These are phyloP conservation scores for Melitaea athalia DNA, from an alignment of 2,888 invertebrate genomes.

Conservation along the genomic window DNA sequence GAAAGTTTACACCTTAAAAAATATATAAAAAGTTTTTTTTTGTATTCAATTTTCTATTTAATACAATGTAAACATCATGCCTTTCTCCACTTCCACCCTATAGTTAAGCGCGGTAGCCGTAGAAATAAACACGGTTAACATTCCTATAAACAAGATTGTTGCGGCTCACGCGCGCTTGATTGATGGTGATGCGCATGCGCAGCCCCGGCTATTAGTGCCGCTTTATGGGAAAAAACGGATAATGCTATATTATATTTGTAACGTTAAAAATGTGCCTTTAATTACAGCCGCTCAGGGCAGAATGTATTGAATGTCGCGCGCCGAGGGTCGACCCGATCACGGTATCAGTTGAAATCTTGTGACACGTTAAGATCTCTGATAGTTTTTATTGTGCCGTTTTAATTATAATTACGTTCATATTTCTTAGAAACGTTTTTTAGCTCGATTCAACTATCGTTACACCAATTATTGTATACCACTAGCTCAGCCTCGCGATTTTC, in stretches of 20 bases:
- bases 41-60: neutral
- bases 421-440: neutral
- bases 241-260: conserved; percentile 41
- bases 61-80: neutral
- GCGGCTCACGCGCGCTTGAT: conserved; percentile 60
- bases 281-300: conserved; percentile 27
- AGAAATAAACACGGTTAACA: conserved; percentile 78
- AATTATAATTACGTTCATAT: conserved; percentile 5
- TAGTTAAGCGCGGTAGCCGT: conserved; percentile 51
- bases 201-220: conserved; percentile 68
- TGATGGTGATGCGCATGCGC: conserved; percentile 64
- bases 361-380: conserved; percentile 7
- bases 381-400: conserved; percentile 4
- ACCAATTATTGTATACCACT: too few species aligned
- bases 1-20: too few species aligned
- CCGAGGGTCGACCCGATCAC: conserved; percentile 18
- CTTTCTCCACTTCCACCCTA: conserved; percentile 48
- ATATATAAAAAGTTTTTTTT: neutral
- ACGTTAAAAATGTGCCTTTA: conserved; percentile 35
- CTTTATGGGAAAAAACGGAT: conserved; percentile 64
- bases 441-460: neutral
- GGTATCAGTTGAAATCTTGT: conserved; percentile 9
- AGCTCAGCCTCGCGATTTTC: too few species aligned
- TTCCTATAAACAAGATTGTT: conserved; percentile 79
- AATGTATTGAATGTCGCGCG: conserved; percentile 13